A percentile compares a stretch with the other conserved stretches of the same genome.
Conservation (phyloP, 1,140 invertebrate genomes). For the Globodera rostochiensis region DNA sequence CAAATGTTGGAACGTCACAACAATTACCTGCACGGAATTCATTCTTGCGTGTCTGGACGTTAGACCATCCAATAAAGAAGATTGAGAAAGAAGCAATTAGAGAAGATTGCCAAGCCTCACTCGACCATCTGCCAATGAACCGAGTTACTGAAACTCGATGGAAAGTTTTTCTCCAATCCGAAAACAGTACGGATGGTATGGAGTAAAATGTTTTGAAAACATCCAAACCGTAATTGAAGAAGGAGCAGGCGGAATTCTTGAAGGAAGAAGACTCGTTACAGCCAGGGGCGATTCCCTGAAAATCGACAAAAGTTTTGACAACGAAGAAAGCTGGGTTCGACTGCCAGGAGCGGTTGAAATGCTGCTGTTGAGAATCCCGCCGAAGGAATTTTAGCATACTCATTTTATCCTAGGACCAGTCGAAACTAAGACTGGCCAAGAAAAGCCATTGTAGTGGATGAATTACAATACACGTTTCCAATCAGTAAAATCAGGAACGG, state of each 20-base stretch:
- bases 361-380: background rate
- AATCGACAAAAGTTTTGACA: background rate
- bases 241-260: background rate
- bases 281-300: background rate
- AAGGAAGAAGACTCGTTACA: background rate
- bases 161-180: background rate
- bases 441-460: background rate
- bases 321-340: background rate
- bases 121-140: background rate
- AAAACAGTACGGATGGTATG: background rate
- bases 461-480: background rate
- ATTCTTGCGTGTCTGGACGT: background rate
- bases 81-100: background rate
- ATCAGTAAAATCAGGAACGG: too few relatives aligned
- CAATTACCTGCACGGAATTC: background rate
- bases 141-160: background rate
- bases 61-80: background rate
- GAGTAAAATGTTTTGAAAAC: background rate
- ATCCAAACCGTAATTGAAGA: background rate
- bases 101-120: background rate
- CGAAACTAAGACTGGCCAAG: background rate
- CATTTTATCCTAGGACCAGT: background rate
- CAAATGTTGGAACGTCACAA: constrained; percentile 6
- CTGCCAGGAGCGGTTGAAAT: background rate
- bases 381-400: background rate